phyloP scores from a whole-genome alignment of 2,797 vertebrate species.

The Naso thynnoides region DNA sequence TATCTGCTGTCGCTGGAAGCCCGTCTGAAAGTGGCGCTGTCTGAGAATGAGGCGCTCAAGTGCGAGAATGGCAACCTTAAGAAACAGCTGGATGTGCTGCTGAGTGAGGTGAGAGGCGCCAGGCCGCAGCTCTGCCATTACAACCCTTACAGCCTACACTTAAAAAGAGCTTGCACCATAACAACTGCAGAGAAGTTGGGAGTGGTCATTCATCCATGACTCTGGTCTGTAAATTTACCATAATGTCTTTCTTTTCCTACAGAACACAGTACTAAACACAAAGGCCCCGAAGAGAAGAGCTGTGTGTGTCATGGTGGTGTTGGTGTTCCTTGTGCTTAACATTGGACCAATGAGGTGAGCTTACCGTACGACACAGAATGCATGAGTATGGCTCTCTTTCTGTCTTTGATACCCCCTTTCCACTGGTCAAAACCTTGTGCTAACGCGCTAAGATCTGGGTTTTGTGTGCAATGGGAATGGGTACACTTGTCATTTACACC shows the following conservation, averaged over 20 bases:
- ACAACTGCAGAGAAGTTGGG: not conserved
- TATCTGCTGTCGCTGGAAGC: constrained; percentile 92
- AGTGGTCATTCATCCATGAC: not conserved
- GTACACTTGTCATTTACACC: no score
- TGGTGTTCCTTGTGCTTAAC: constrained; percentile 91
- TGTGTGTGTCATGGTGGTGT: constrained; percentile 91
- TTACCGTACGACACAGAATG: not conserved
- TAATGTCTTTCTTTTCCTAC: constrained; percentile 33
- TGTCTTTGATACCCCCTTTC: no score
- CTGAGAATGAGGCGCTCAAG: constrained; percentile 93
- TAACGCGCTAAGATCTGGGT: no score
- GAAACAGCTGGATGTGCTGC: constrained; percentile 91
- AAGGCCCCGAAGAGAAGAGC: constrained; percentile 91
- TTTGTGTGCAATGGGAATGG: no score
- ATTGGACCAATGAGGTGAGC: constrained; percentile 90
- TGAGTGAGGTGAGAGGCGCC: constrained; percentile 87
- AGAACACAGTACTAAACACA: constrained; percentile 91
- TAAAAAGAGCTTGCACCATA: not conserved
- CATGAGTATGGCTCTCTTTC: not conserved
- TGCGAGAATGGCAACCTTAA: constrained; percentile 93
- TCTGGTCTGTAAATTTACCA: not conserved
- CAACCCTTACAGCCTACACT: not conserved
- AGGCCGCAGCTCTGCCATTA: not conserved
- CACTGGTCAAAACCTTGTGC: no score
- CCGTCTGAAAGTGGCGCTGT: constrained; percentile 89